Base-by-base conservation (phyloP, 2,888 invertebrate species). In the Troides oblongomaculatus region DNA sequence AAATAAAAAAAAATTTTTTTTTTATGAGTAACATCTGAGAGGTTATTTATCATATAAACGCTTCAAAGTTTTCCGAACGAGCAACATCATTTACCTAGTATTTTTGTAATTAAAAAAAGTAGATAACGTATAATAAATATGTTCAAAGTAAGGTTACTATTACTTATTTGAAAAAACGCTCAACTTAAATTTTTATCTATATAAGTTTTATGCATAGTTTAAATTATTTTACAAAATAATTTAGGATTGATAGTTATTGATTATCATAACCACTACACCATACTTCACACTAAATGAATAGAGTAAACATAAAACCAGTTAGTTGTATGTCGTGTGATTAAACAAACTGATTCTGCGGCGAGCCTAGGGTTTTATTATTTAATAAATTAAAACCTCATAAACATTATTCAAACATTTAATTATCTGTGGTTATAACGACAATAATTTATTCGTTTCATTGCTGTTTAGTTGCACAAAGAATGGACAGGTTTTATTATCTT, bases 401-500 rank as follows among this genome's bases (percentile, higher is more conserved):
- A 64, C 74, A 72, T 75, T 73, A 74, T 62, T 74, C 72, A 76
- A 77, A 75, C 72, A 76, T 75, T 77, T 77, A 77, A 76, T 77
- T 75, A 75, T 72, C 72, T 68, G 64, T 72, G 72, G 70, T 73
- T 74, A 75, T 73, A 75, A 71, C 80, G 80, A 84, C 78, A 78
- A 84, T 79, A 79, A 75, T 76, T 79, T 86, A 87, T 85, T 82
- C 81, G 83, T 87, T 86, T 85, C 84, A 85, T 81, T 85, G 76
- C 78, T 81, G 84, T 84, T 86, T 85, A 81, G 83, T 83, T 79
- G 81, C 80, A 82, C 81, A 82, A 83, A 80, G 81, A 80, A 81
- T 76, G 76, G 85, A 89, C 87, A 89, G 85, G 87, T 90, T 30
- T 91, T 90, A 90, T 86, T 87, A 87, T 88, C 84, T 80, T 80